Evolutionary conservation across 2,797 vertebrate species (phyloP).

Genomic region (Cuniculus paca): DNA sequence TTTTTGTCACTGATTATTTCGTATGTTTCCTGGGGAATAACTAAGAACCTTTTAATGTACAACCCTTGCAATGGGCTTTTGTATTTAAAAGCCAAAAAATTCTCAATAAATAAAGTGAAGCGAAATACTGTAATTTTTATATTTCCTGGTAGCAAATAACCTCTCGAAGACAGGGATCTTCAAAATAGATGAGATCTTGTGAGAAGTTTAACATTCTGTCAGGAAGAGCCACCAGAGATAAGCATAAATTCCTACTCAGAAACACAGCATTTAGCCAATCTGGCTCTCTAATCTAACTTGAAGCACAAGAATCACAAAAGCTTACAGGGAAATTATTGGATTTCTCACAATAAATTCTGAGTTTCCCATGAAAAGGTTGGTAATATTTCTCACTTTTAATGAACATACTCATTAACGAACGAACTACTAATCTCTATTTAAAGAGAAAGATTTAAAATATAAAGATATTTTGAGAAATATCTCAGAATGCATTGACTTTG

Average conservation of each 20-base stretch:
- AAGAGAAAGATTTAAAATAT: conserved; percentile 25
- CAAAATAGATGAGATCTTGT: background rate
- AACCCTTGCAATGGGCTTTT: background rate
- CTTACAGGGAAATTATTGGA: background rate
- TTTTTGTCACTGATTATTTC: background rate
- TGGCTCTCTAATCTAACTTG: background rate
- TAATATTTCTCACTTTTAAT: background rate
- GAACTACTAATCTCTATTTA: background rate
- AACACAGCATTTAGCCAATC: background rate
- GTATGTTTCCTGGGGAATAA: background rate
- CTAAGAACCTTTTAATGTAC: background rate
- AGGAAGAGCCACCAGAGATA: background rate
- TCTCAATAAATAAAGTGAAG: background rate
- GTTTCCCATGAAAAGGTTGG: background rate
- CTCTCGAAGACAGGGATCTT: background rate
- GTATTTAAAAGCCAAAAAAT: background rate
- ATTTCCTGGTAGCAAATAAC: background rate
- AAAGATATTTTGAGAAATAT: background rate
- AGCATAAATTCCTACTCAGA: background rate
- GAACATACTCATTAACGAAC: background rate
- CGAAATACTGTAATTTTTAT: background rate
- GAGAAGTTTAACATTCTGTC: rapidly evolving
- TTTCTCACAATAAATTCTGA: background rate
- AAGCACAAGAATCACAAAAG: background rate
- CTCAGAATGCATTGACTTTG: background rate